Conservation (phyloP, 1,140 invertebrate genomes). For the Dufourea novaeangliae region DNA sequence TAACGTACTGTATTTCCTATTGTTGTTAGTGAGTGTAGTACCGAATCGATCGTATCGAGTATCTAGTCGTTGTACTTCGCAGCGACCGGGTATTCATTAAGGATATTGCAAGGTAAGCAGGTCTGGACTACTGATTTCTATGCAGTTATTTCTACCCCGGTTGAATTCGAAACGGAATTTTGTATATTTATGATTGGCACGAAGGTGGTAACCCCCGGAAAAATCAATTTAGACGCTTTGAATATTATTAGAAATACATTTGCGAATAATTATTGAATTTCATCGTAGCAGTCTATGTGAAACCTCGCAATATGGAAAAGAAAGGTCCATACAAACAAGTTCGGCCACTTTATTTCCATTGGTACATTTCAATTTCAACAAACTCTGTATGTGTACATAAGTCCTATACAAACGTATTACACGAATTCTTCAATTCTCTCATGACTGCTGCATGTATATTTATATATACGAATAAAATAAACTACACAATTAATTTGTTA, state of each 20-base stretch:
- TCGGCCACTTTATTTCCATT: not conserved
- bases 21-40: constrained; percentile 55
- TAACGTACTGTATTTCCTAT: constrained; percentile 50
- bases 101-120: constrained; percentile 53
- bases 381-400: constrained; percentile 45
- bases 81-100: constrained; percentile 29
- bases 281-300: constrained; percentile 43
- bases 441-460: constrained; percentile 69
- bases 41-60: constrained; percentile 24
- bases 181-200: constrained; percentile 27
- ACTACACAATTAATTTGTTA: constrained; percentile 47
- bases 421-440: constrained; percentile 49
- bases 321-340: constrained; percentile 14
- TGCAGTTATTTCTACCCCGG: constrained; percentile 1
- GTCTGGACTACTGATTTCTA: constrained; percentile 38
- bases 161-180: constrained; percentile 13
- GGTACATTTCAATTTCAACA: constrained; percentile 34
- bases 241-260: constrained; percentile 27
- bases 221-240: constrained; percentile 20
- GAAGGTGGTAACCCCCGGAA: not conserved
- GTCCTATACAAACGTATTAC: constrained; percentile 42
- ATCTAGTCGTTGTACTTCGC: constrained; percentile 12
- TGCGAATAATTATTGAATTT: constrained; percentile 14
- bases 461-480: constrained; percentile 68
- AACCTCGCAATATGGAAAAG: constrained; percentile 40